A percentile compares a stretch with the other conserved stretches of the same genome.
Conservation (phyloP, 35 echinoderm and acorn worm species). For the Acanthaster planci region DNA sequence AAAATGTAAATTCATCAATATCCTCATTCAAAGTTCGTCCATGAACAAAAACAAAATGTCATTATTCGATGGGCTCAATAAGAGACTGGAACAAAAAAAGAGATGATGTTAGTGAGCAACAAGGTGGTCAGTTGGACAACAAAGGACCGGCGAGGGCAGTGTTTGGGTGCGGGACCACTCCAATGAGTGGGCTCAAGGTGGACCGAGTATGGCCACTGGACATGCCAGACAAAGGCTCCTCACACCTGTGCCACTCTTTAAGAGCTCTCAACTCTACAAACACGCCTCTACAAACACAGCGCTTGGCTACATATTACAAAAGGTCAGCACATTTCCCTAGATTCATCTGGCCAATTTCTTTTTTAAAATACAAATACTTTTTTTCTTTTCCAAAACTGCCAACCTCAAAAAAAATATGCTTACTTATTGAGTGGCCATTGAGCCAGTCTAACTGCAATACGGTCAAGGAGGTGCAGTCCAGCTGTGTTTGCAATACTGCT, state of each 20-base stretch:
- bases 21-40: no score
- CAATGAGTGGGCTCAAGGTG: neutral
- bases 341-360: no score
- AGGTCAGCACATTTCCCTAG: no score
- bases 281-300: constrained; percentile 24
- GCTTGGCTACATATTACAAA: neutral
- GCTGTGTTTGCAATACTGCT: neutral
- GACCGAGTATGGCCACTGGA: neutral
- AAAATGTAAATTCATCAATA: no score
- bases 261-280: neutral
- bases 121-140: neutral
- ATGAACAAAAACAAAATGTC: no score
- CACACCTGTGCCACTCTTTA: neutral
- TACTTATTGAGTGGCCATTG: neutral
- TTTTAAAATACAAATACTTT: neutral
- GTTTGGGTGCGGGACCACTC: constrained; percentile 20
- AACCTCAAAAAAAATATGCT: neutral
- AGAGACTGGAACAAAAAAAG: neutral
- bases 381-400: neutral
- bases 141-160: constrained; percentile 16
- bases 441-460: neutral
- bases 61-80: neutral
- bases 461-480: neutral
- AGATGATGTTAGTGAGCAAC: neutral
- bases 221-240: neutral